These are phyloP conservation scores for Horisme vitalbata DNA, from an alignment of 2,888 invertebrate genomes.

Conservation along the genomic window DNA sequence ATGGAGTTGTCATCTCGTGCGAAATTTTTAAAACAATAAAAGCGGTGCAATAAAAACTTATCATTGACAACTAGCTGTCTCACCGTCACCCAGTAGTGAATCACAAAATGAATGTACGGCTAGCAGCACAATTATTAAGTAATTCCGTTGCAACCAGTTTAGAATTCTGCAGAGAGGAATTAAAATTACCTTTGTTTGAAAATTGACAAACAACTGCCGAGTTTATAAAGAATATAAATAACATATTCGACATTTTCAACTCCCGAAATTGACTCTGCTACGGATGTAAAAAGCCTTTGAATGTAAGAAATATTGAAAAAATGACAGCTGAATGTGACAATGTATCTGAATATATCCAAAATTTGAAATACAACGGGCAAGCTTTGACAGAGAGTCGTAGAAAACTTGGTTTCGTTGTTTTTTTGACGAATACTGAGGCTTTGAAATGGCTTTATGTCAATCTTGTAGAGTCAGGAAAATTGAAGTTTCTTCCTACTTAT, in stretches of 20 bases:
- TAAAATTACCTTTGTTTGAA: not conserved
- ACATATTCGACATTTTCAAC: not conserved
- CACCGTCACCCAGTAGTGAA: too few species aligned
- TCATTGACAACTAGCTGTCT: too few species aligned
- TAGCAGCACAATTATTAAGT: not conserved
- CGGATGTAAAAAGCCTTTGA: too few species aligned
- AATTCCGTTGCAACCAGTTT: not conserved
- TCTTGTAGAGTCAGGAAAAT: constrained; percentile 10
- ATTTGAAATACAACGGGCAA: too few species aligned
- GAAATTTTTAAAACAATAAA: too few species aligned
- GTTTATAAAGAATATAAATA: not conserved
- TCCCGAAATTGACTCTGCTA: too few species aligned
- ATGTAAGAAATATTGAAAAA: too few species aligned
- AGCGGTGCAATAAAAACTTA: too few species aligned
- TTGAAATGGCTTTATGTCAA: constrained; percentile 16
- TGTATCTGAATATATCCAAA: too few species aligned
- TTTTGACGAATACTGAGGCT: constrained; percentile 4
- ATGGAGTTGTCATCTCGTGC: too few species aligned
- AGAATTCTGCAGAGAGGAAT: not conserved
- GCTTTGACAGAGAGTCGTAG: too few species aligned
- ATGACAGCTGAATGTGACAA: too few species aligned
- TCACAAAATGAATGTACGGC: not conserved
- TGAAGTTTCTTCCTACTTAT: constrained; percentile 19
- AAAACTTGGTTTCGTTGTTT: not conserved
- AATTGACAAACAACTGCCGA: not conserved